Evolutionary conservation across 1,140 invertebrate species (phyloP), one percentile per base, ranked within the genome.

Genomic region (Rhynchophorus ferrugineus): DNA sequence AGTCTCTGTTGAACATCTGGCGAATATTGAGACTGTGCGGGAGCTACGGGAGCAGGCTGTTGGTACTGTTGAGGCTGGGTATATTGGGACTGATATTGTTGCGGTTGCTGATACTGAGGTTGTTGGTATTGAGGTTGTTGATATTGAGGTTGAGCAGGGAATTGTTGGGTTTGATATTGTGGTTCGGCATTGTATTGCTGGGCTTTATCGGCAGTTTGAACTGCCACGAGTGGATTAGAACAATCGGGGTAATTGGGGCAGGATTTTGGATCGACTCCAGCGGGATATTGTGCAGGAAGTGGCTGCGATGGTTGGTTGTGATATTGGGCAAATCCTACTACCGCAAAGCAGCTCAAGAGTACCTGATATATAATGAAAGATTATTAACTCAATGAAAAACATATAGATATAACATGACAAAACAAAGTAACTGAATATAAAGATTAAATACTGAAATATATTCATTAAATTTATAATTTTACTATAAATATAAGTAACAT

Each of bases 181-280:
- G 24, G 24, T 11, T 29, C 5, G 11, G 24, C 24, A n/a, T n/a
- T n/a, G 24, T 22, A 7, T 5, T 44, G 37, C 20, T 53, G 51
- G 2, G 51, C 11, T 2, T 29, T 5, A 13, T 47, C 19, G 1
- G 58, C 51, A n/a, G 43, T 47, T 34, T 59, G 61, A n/a, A 59
- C 55, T 29, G 62, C 61, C 8, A 66, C 59, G n/a, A 61, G 49
- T 14, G 64, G 64, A 42, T 64, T 66, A 18, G 41, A 54, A 52
- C 67, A 69, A 47, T 66, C 63, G 6, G 68, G 67, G 53, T 66
- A 69, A 57, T 69, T 68, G 36, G 66, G 67, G 58, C 67, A 69
- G 16, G 67, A 61, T 44, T 62, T 53, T 6, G 68, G 64, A 52
- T 59, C 63, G 3, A 69, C 61, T 42, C 66, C 66, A n/a, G 68